phyloP scores from a whole-genome alignment of 2,888 invertebrate genomes.

The Lochmaea crataegi region DNA sequence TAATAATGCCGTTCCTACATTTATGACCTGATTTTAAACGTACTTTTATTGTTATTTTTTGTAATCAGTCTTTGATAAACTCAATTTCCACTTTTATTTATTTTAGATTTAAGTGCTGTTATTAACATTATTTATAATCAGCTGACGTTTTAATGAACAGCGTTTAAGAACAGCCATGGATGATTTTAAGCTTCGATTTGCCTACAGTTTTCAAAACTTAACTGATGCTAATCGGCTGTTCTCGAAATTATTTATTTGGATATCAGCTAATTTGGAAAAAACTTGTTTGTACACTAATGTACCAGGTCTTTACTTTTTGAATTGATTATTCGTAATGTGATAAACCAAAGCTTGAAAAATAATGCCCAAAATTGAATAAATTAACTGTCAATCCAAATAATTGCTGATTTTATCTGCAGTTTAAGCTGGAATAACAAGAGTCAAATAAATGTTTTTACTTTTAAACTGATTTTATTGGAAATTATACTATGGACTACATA shows the following conservation, averaged over 20 bases:
- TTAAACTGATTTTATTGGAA: constrained; percentile 2
- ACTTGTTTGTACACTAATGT: constrained; percentile 2
- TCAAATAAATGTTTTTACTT: constrained; percentile 7
- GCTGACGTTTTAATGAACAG: neutral
- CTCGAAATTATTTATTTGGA: neutral
- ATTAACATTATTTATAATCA: neutral
- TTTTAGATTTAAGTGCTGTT: neutral
- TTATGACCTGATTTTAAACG: constrained; percentile 10
- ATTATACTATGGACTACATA: too few relatives aligned
- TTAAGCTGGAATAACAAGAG: constrained; percentile 10
- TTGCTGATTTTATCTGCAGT: neutral
- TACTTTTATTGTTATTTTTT: constrained; percentile 3
- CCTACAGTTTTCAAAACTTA: neutral
- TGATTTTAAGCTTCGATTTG: constrained; percentile 1
- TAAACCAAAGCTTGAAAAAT: neutral
- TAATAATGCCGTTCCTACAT: neutral
- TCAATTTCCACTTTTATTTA: constrained; percentile 1
- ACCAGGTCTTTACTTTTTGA: neutral
- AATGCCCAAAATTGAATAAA: neutral
- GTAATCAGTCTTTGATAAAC: neutral
- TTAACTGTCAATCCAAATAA: neutral
- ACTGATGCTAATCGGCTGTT: neutral
- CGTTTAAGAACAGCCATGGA: constrained; percentile 1
- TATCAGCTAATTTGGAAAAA: neutral
- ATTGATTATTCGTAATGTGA: neutral